Evolutionary conservation across 2,888 invertebrate species (phyloP).

Genomic region (Eupeodes latifasciatus): DNA sequence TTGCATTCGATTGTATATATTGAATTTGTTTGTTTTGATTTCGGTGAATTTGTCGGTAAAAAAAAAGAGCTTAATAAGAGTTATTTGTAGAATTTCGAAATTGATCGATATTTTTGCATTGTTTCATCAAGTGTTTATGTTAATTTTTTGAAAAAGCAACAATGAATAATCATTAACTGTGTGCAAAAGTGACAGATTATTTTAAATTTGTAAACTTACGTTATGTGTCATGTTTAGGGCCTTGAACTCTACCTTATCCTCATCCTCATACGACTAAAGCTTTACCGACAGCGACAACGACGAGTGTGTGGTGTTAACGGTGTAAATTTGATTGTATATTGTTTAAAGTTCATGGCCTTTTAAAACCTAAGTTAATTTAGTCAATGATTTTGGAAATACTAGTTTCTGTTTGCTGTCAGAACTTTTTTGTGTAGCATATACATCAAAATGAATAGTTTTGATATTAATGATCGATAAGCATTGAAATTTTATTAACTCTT

Average conservation of each 20-base stretch:
- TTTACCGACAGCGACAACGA: no score
- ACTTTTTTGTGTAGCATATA: neutral
- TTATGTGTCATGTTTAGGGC: conserved; percentile 34
- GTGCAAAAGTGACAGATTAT: neutral
- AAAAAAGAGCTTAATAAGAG: neutral
- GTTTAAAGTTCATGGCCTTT: conserved; percentile 20
- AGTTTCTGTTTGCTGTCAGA: neutral
- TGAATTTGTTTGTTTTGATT: neutral
- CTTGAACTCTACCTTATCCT: conserved; percentile 54
- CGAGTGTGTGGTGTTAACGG: neutral
- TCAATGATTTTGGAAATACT: conserved; percentile 26
- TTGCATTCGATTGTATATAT: neutral
- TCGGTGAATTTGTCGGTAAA: conserved; percentile 15
- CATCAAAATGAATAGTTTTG: conserved; percentile 1
- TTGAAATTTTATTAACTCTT: neutral
- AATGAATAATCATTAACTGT: neutral
- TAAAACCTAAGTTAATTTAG: conserved; percentile 11
- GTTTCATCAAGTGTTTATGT: conserved; percentile 24
- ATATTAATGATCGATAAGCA: neutral
- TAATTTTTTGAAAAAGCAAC: conserved; percentile 21
- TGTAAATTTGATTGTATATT: neutral
- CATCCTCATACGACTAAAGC: neutral
- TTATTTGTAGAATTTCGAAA: neutral
- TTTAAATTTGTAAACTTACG: neutral
- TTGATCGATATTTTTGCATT: neutral